Percentiles rank a stretch among this genome's conserved stretches.
These are phyloP conservation scores for Poeciliopsis paucimaculata DNA, from an alignment of 2,797 vertebrate genomes.

Conservation along the genomic window DNA sequence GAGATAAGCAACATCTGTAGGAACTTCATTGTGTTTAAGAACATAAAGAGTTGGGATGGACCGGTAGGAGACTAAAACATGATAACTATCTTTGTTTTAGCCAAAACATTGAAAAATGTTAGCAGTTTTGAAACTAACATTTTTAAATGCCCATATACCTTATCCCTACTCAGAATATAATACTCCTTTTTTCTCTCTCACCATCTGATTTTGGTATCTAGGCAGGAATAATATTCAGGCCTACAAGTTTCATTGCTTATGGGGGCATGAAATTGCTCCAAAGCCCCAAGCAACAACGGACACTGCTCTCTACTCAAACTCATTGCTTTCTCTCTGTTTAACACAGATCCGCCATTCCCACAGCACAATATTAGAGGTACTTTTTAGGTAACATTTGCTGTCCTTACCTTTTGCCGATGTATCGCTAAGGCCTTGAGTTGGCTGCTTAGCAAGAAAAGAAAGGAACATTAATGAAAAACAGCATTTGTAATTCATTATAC, in stretches of 20 bases:
- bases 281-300: constrained; percentile 71
- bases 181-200: constrained; percentile 22
- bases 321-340: constrained; percentile 47
- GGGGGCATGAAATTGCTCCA: constrained; percentile 83
- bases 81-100: neutral
- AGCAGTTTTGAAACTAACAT: neutral
- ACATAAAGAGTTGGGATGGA: constrained; percentile 8
- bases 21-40: neutral
- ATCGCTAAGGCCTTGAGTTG: constrained; percentile 44
- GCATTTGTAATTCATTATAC: neutral
- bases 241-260: constrained; percentile 76
- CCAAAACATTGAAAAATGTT: neutral
- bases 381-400: constrained; percentile 37
- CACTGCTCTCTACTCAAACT: constrained; percentile 57
- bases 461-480: constrained; percentile 24
- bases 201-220: constrained; percentile 56
- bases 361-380: constrained; percentile 22
- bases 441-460: constrained; percentile 31
- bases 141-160: neutral
- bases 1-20: neutral
- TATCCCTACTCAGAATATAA: neutral
- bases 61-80: neutral
- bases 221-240: constrained; percentile 54
- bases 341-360: constrained; percentile 21
- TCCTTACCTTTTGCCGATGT: neutral